Conservation (phyloP, 2,888 invertebrate species). For the Cacoxenus indagator region DNA sequence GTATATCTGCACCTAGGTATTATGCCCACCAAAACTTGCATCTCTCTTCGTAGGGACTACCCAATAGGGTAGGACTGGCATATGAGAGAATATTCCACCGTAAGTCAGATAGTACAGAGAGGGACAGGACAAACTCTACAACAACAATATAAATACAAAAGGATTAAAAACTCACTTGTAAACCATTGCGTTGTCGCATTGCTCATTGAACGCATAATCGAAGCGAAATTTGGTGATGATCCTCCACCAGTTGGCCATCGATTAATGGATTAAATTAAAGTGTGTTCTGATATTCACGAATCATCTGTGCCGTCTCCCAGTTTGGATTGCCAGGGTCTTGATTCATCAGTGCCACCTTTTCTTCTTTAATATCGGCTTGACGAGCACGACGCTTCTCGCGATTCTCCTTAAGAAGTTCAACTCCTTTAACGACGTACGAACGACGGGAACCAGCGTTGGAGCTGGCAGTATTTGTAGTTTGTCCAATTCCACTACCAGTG, state of each 20-base stretch:
- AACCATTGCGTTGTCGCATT: slow-evolving; percentile 94
- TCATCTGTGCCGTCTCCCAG: slow-evolving; percentile 98
- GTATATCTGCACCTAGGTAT: too few species aligned
- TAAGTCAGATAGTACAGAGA: background rate
- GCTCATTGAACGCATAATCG: slow-evolving; percentile 99
- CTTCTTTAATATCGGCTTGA: slow-evolving; percentile 93
- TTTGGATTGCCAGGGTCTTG: slow-evolving; percentile 97
- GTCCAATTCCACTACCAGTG: background rate
- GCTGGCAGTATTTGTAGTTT: slow-evolving; percentile 5
- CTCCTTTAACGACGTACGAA: slow-evolving; percentile 94
- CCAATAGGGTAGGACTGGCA: too few species aligned
- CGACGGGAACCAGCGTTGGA: slow-evolving; percentile 75
- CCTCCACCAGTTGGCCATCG: slow-evolving; percentile 88
- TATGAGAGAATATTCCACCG: too few species aligned
- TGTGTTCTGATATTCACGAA: slow-evolving; percentile 87
- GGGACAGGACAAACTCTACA: too few species aligned
- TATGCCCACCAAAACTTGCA: too few species aligned
- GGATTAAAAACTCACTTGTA: slow-evolving; percentile 81
- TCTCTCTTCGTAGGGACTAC: too few species aligned
- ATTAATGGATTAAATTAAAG: slow-evolving; percentile 90
- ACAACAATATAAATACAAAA: background rate
- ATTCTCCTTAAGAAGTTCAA: slow-evolving; percentile 96
- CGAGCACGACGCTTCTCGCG: slow-evolving; percentile 93
- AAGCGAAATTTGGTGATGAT: slow-evolving; percentile 98
- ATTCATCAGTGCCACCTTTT: slow-evolving; percentile 93